Conservation (phyloP, 2,113 vertebrate genomes). For the Mirounga angustirostris region DNA sequence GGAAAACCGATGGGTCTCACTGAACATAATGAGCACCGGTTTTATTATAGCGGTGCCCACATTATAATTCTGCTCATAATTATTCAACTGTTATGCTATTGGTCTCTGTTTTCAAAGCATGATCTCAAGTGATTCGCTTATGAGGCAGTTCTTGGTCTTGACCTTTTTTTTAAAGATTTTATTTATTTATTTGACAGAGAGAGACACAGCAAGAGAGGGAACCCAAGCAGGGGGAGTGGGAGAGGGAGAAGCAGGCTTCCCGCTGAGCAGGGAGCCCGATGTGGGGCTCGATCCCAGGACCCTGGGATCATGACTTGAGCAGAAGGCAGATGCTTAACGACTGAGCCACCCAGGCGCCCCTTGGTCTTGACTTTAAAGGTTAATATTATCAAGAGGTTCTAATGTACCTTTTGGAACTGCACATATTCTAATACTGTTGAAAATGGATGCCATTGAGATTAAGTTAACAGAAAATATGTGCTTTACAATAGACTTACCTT, state of each 20-base stretch:
- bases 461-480: neutral
- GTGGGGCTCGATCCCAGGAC: too few relatives aligned
- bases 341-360: too few relatives aligned
- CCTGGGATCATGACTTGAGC: too few relatives aligned
- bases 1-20: neutral
- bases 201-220: too few relatives aligned
- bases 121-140: neutral
- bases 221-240: too few relatives aligned
- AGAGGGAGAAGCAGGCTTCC: too few relatives aligned
- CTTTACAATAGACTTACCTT: neutral
- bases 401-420: neutral
- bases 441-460: neutral
- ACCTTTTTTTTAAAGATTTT: neutral
- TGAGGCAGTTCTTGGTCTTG: neutral
- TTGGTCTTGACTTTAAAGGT: constrained; percentile 11
- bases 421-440: neutral
- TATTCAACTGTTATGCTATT: neutral
- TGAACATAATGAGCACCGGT: neutral
- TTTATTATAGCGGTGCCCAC: neutral
- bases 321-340: too few relatives aligned
- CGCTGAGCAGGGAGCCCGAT: too few relatives aligned
- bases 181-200: too few relatives aligned
- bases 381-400: neutral
- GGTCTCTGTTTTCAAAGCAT: neutral
- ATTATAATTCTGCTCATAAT: neutral